These are phyloP conservation scores for Merluccius polli DNA, from an alignment of 2,797 vertebrate species.

Conservation along the genomic window DNA sequence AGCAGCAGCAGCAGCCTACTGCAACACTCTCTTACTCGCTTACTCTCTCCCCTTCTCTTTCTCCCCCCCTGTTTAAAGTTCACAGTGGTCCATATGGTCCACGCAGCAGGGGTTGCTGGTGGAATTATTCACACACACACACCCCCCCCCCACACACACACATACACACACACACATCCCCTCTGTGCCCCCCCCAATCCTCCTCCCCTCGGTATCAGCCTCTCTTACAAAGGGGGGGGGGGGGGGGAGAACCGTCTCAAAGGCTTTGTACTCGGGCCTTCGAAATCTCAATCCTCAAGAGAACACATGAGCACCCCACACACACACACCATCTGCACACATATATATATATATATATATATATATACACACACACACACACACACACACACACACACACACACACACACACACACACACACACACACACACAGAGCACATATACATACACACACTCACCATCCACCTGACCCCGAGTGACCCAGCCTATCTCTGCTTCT, in stretches of 20 bases:
- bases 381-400: background rate
- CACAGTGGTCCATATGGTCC: slow-evolving; percentile 73
- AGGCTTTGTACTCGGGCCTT: slow-evolving; percentile 65
- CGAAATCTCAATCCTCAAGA: slow-evolving; percentile 61
- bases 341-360: background rate
- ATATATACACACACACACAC: background rate
- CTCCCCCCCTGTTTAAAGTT: slow-evolving; percentile 61
- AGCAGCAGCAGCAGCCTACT: background rate
- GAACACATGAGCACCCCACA: slow-evolving; percentile 18
- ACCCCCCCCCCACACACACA: background rate
- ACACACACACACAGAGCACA: slow-evolving; percentile 2
- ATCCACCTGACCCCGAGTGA: slow-evolving; percentile 13
- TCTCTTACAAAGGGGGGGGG: slow-evolving; percentile 18
- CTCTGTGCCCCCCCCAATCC: background rate
- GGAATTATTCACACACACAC: slow-evolving; percentile 62
- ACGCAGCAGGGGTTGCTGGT: slow-evolving; percentile 62
- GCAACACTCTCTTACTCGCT: slow-evolving; percentile 3
- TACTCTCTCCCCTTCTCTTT: background rate
- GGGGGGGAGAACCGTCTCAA: slow-evolving; percentile 64
- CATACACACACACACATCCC: background rate
- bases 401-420: background rate
- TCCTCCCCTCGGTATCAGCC: slow-evolving; percentile 49
- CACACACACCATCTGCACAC: background rate
- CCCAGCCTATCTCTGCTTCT: background rate
- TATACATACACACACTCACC: background rate